A percentile compares a stretch with the other conserved stretches of the same genome.
These are phyloP conservation scores for Tortrix viridana DNA, from an alignment of 2,888 invertebrate species.

Conservation along the genomic window DNA sequence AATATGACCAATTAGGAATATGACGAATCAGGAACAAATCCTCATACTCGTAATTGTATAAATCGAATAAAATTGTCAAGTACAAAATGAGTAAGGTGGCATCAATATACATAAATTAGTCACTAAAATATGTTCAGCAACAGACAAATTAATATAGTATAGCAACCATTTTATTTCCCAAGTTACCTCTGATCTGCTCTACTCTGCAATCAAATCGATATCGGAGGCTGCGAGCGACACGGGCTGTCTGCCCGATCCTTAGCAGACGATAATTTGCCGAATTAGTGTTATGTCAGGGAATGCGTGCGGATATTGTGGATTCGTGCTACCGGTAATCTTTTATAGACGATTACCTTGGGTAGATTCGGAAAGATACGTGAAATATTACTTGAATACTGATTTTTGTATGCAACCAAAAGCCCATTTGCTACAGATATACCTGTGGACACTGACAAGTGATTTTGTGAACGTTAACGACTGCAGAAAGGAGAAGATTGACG, in stretches of 20 bases:
- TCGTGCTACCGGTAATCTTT: conserved; percentile 11
- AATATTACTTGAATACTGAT: too few species aligned
- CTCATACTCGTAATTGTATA: too few species aligned
- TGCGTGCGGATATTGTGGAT: conserved; percentile 5
- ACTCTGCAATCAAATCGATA: conserved; percentile 19
- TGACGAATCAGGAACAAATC: too few species aligned
- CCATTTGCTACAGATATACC: too few species aligned
- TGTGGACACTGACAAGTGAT: too few species aligned
- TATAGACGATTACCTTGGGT: neutral
- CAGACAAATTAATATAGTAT: neutral
- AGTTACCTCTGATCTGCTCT: neutral
- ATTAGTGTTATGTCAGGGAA: conserved; percentile 22
- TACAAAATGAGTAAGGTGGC: too few species aligned
- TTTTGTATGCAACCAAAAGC: too few species aligned
- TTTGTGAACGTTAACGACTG: too few species aligned
- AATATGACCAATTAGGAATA: too few species aligned
- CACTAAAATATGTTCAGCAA: neutral
- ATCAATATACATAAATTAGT: too few species aligned
- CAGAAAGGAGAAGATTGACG: too few species aligned
- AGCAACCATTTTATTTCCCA: neutral
- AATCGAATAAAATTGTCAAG: too few species aligned
- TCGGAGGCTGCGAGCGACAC: conserved; percentile 6
- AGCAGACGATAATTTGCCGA: conserved; percentile 9
- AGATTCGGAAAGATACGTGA: neutral
- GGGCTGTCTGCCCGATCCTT: conserved; percentile 8